These are phyloP conservation scores for Coleophora deauratella DNA, from an alignment of 2,888 invertebrate genomes.

Conservation along the genomic window DNA sequence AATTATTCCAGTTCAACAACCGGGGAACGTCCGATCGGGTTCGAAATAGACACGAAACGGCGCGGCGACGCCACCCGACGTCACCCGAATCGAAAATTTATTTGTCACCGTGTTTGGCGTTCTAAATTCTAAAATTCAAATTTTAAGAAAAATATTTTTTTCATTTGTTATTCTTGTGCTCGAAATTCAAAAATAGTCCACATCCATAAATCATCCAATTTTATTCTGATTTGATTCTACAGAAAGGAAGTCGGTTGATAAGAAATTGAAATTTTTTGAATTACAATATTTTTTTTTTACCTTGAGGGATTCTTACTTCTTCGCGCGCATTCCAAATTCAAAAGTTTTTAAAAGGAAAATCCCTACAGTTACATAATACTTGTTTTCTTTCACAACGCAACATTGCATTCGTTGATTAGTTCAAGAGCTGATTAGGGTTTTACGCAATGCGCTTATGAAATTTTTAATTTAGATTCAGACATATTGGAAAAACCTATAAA, in stretches of 20 bases:
- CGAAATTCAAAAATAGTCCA: too few species aligned
- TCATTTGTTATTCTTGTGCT: too few species aligned
- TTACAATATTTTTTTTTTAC: too few species aligned
- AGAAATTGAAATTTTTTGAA: too few species aligned
- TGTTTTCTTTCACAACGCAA: constrained; percentile 13
- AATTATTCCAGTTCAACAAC: constrained; percentile 73
- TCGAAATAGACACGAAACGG: constrained; percentile 61
- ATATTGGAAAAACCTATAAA: too few species aligned
- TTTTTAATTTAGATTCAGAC: constrained; percentile 19
- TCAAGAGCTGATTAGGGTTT: constrained; percentile 12
- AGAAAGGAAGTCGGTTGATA: too few species aligned
- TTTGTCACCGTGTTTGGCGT: constrained; percentile 13
- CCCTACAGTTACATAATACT: constrained; percentile 7
- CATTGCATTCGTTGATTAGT: constrained; percentile 17
- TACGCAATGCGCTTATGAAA: constrained; percentile 21
- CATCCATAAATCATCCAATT: too few species aligned
- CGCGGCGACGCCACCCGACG: constrained; percentile 35
- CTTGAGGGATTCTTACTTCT: too few species aligned
- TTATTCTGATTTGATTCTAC: too few species aligned
- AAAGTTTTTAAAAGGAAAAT: constrained; percentile 5
- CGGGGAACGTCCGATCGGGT: constrained; percentile 64
- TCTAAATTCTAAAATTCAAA: too few species aligned
- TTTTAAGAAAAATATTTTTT: too few species aligned
- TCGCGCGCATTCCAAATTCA: neutral
- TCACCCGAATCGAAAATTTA: constrained; percentile 28